Conservation (phyloP, 1,140 invertebrate genomes). For the Drosophila bocki region DNA sequence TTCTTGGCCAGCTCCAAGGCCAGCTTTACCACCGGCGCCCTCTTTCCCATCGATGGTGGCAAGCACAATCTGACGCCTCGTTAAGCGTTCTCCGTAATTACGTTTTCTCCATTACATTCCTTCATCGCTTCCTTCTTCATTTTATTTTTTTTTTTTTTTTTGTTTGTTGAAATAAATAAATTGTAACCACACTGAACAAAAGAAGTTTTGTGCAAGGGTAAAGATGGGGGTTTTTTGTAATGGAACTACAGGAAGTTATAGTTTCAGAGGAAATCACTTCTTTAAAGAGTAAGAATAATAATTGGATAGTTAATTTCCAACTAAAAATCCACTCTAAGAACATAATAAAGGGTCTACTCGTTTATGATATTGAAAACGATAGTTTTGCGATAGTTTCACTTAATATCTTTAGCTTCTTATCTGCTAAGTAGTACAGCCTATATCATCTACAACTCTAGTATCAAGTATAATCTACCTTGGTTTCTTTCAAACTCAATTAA, state of each 20-base stretch:
- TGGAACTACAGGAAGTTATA: neutral
- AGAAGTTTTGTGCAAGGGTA: neutral
- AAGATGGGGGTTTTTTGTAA: neutral
- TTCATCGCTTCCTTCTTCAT: neutral
- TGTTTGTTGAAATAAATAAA: constrained; percentile 42
- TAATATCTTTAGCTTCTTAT: too few relatives aligned
- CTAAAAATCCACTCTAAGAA: neutral
- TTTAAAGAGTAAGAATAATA: neutral
- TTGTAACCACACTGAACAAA: constrained; percentile 22
- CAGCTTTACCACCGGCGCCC: constrained; percentile 93
- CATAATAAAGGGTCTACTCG: neutral
- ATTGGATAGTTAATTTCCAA: neutral
- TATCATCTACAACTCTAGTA: too few relatives aligned
- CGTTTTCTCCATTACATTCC: constrained; percentile 27
- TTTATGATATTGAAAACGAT: too few relatives aligned
- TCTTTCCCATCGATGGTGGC: constrained; percentile 92
- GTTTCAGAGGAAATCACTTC: neutral
- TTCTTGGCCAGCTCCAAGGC: constrained; percentile 93
- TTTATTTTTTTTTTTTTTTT: constrained; percentile 11
- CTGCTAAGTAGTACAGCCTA: neutral
- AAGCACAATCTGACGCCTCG: constrained; percentile 78
- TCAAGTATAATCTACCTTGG: neutral
- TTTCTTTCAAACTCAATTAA: neutral
- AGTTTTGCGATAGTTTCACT: too few relatives aligned
- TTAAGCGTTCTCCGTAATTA: constrained; percentile 48